Evolutionary conservation across 1,140 invertebrate species (phyloP).

Genomic region (Drosophila suzukii): DNA sequence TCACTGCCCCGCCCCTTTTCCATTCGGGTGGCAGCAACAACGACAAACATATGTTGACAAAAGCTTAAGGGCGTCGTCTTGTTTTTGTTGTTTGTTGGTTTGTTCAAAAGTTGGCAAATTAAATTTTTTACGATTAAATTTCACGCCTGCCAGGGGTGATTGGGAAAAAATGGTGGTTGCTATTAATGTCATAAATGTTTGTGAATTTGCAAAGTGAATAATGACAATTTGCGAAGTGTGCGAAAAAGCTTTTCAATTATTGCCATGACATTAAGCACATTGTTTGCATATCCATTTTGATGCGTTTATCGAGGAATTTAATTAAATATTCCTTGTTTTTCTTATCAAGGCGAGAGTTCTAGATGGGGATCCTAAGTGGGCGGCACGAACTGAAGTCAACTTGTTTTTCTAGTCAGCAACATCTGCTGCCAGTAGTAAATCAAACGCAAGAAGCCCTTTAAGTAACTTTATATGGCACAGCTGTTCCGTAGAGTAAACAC

Average conservation of each 20-base stretch:
- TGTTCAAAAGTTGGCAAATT: constrained; percentile 34
- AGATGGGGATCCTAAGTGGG: neutral
- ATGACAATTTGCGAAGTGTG: constrained; percentile 22
- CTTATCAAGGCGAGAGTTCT: neutral
- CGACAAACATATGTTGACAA: constrained; percentile 48
- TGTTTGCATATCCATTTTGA: constrained; percentile 14
- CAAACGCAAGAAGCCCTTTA: constrained; percentile 15
- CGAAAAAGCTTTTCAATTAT: constrained; percentile 31
- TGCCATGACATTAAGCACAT: constrained; percentile 16
- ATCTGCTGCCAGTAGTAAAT: constrained; percentile 17
- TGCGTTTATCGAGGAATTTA: constrained; percentile 9
- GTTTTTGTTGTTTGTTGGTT: constrained; percentile 15
- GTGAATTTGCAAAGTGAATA: constrained; percentile 33
- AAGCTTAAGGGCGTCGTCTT: constrained; percentile 34
- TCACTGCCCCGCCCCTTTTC: neutral
- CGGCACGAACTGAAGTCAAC: neutral
- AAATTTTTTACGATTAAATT: constrained; percentile 34
- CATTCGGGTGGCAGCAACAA: constrained; percentile 3
- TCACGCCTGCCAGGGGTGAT: constrained; percentile 7
- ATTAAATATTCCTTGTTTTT: constrained; percentile 17
- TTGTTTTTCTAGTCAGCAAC: constrained; percentile 4
- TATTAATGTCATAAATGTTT: constrained; percentile 43
- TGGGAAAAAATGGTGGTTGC: constrained; percentile 19
- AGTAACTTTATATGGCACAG: constrained; percentile 2
- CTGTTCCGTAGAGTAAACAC: neutral